These are phyloP conservation scores for Andrena fulva DNA, from an alignment of 2,888 invertebrate genomes.

Conservation along the genomic window DNA sequence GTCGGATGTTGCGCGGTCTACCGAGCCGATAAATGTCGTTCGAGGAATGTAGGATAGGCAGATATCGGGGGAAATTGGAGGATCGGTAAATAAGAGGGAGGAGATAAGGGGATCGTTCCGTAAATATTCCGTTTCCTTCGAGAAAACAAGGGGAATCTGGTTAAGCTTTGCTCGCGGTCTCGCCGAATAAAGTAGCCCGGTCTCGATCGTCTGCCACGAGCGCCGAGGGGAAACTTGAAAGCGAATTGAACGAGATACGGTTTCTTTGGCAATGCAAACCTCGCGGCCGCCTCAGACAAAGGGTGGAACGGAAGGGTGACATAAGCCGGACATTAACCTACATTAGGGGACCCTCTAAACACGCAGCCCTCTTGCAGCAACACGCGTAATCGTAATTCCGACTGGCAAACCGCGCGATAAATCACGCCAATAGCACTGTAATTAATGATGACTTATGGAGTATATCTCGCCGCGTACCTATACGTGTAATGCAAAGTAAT, in stretches of 20 bases:
- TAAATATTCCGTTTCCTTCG: conserved; percentile 42
- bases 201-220: conserved; percentile 20
- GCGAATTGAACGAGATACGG: neutral
- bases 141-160: neutral
- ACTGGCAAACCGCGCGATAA: conserved; percentile 45
- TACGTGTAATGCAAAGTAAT: conserved; percentile 43
- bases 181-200: conserved; percentile 27
- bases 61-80: conserved; percentile 35
- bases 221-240: neutral
- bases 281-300: neutral
- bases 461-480: conserved; percentile 12
- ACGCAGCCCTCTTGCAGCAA: conserved; percentile 1
- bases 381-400: conserved; percentile 52
- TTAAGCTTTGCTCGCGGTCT: conserved; percentile 32
- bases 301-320: neutral
- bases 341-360: conserved; percentile 3
- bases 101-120: conserved; percentile 39
- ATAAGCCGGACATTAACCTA: conserved; percentile 24
- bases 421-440: conserved; percentile 46
- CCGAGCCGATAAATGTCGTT: conserved; percentile 14
- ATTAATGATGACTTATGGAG: conserved; percentile 58
- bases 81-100: conserved; percentile 38
- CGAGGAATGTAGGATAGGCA: conserved; percentile 17
- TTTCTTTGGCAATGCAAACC: neutral
- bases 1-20: neutral